Evolutionary conservation across 2,113 vertebrate genomes (phyloP), one percentile per base, ranked within the genome.

Genomic region (Coptodon bakossiorum): DNA sequence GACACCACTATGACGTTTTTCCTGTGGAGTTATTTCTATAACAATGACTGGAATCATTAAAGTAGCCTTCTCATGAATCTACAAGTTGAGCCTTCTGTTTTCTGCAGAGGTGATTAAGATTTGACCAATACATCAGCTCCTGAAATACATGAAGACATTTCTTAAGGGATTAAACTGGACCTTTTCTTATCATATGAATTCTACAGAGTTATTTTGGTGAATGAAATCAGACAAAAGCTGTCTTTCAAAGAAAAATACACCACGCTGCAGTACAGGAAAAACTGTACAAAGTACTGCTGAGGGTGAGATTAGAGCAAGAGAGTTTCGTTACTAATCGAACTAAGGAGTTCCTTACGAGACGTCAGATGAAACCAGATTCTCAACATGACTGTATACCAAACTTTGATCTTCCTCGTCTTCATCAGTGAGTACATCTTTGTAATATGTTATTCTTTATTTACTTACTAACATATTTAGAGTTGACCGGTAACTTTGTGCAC

Each of bases 391-490:
- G 8, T n/a, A 9, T 31, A 5, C 14, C 66, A 68, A 5, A 22
- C 80, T 68, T 5, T 61, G 24, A 38, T 88, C 43, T 88, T 31
- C 79, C 53, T 80, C 79, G 17, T 89, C 81, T 50, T 84, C n/a
- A 40, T 91, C 81, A 4, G 90, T 91, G 90, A 91, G 90, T 89
- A 57, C 29, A n/a, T 71, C 36, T 24, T 71, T 43, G 36, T 43
- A 40, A 71, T 13, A n/a, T 40, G 36, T 24, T 71, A 1, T 68
- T 40, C 11, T 40, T 40, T 68, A 40, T 40, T 68, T 68, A 40
- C 11, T 31, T 31, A 31, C 19, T 22, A 22, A 68, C 63, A 9
- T 13, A 40, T 71, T 40, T 71, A 14, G 36, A 3, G 11, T 68
- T 40, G 36, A 43, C 36, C n/a, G 14, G 63, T 71, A 24, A 14